Conservation (phyloP, 2,888 invertebrate species). For the Diplazon laetatorius region DNA sequence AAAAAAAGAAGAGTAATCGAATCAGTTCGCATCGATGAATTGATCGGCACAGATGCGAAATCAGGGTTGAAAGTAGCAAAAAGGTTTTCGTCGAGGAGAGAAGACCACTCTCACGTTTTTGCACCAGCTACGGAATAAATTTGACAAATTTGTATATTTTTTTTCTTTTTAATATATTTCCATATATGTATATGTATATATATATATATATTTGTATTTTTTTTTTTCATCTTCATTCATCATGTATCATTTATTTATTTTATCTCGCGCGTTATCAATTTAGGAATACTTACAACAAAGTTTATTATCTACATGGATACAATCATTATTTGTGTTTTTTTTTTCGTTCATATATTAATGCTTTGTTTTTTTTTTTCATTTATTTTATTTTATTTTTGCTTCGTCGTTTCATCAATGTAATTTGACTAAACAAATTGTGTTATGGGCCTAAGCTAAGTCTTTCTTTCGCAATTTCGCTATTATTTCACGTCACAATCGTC, state of each 20-base stretch:
- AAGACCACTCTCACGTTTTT: not conserved
- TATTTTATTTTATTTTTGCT: conserved; percentile 28
- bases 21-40: conserved; percentile 39
- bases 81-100: conserved; percentile 8
- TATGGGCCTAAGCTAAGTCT: conserved; percentile 44
- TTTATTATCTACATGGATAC: conserved; percentile 69
- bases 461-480: conserved; percentile 46
- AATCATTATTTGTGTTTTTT: conserved; percentile 61
- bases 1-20: conserved; percentile 42
- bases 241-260: no score
- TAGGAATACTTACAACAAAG: conserved; percentile 68
- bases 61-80: conserved; percentile 19
- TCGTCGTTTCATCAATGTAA: conserved; percentile 32
- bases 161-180: no score
- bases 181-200: no score
- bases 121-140: conserved; percentile 20
- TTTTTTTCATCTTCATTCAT: conserved; percentile 42
- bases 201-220: conserved; percentile 60
- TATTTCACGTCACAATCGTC: conserved; percentile 13
- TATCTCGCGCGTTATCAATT: conserved; percentile 56
- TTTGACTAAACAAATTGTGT: conserved; percentile 54
- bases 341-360: conserved; percentile 44
- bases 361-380: no score
- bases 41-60: conserved; percentile 21
- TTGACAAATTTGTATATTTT: conserved; percentile 52